Conservation (phyloP, 2,113 vertebrate species). For the Poecile atricapillus region DNA sequence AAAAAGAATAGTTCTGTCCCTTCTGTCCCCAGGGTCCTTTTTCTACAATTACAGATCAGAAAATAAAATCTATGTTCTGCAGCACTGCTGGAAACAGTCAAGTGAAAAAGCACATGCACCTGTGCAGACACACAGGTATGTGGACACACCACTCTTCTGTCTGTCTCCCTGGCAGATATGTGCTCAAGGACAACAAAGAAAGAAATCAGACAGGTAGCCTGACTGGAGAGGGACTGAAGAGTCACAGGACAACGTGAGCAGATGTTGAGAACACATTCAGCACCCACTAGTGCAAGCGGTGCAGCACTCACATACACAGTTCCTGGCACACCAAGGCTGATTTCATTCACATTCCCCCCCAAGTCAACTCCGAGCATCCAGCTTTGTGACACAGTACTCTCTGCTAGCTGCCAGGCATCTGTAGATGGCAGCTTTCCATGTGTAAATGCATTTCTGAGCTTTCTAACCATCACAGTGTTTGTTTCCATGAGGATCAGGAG, state of each 20-base stretch:
- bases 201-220: fast-evolving
- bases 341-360: neutral
- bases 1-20: neutral
- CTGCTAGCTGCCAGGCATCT: neutral
- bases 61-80: neutral
- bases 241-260: neutral
- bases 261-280: neutral
- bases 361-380: neutral
- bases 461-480: neutral
- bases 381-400: neutral
- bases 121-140: neutral
- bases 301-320: neutral
- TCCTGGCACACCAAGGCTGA: neutral
- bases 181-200: neutral
- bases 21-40: neutral
- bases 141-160: neutral
- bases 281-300: neutral
- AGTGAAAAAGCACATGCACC: neutral
- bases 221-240: neutral
- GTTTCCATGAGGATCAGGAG: neutral
- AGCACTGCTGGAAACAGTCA: neutral
- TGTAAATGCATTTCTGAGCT: neutral
- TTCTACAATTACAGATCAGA: slow-evolving; percentile 14
- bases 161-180: neutral
- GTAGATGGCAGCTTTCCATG: slow-evolving; percentile 12